Percentiles rank a stretch among this genome's conserved stretches.
Conservation (phyloP, 1,140 invertebrate species). For the Procambarus clarkii region DNA sequence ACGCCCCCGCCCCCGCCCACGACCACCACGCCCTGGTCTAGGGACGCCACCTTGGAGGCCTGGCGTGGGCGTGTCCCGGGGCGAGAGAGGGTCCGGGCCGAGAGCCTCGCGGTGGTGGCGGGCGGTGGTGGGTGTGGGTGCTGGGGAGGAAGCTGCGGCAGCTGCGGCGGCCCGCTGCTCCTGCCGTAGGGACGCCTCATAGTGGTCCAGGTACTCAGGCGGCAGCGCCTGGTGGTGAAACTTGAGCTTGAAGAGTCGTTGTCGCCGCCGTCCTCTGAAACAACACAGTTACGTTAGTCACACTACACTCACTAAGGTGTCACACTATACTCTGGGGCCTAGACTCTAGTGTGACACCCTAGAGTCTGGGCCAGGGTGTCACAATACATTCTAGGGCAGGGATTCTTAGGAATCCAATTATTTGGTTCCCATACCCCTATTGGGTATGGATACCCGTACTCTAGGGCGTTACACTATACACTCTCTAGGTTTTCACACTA, state of each 20-base stretch:
- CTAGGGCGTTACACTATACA: too few relatives aligned
- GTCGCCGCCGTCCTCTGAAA: slow-evolving; percentile 80
- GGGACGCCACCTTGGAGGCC: slow-evolving; percentile 69
- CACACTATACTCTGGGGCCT: background rate
- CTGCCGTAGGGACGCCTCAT: slow-evolving; percentile 78
- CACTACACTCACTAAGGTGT: background rate
- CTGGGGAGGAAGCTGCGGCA: slow-evolving; percentile 30
- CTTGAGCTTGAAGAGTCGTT: slow-evolving; percentile 84
- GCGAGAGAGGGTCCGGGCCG: slow-evolving; percentile 15
- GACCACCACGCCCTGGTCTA: slow-evolving; percentile 39
- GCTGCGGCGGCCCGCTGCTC: slow-evolving; percentile 65
- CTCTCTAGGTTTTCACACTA: too few relatives aligned
- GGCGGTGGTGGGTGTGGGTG: slow-evolving; percentile 57
- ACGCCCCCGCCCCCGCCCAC: slow-evolving; percentile 61
- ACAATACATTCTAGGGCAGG: too few relatives aligned
- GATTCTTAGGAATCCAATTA: too few relatives aligned
- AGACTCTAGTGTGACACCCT: too few relatives aligned
- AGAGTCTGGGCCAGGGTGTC: too few relatives aligned
- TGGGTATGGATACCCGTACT: too few relatives aligned
- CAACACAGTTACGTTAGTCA: background rate
- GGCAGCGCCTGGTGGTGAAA: slow-evolving; percentile 89
- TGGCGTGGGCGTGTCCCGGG: slow-evolving; percentile 4
- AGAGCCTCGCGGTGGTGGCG: slow-evolving; percentile 49
- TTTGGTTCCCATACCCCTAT: too few relatives aligned
- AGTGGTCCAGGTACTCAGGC: slow-evolving; percentile 86